Evolutionary conservation across 2,797 vertebrate species (phyloP).

Genomic region (Meda fulgida): DNA sequence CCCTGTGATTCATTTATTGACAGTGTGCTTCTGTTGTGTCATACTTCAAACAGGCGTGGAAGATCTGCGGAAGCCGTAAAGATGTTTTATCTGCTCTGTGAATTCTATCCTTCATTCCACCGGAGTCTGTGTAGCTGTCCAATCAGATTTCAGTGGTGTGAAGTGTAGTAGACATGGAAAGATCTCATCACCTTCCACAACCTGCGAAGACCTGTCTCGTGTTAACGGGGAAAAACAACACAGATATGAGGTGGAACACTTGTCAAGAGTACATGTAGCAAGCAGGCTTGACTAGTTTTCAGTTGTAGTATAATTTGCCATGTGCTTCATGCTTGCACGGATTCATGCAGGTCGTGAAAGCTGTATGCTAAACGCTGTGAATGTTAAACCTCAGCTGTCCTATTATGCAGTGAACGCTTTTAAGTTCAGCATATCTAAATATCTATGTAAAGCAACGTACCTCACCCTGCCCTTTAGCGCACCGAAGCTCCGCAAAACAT

Average conservation of each 20-base stretch:
- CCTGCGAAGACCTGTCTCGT: neutral
- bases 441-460: conserved; percentile 44
- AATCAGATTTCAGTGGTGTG: conserved; percentile 99
- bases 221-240: neutral
- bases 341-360: conserved; percentile 15
- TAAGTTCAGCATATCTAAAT: conserved; percentile 37
- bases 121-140: conserved; percentile 95
- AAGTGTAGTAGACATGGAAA: conserved; percentile 95
- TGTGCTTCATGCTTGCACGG: neutral
- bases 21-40: conserved; percentile 11
- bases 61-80: neutral
- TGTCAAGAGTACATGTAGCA: neutral
- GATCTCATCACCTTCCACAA: conserved; percentile 44
- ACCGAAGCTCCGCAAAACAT: neutral
- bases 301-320: conserved; percentile 7
- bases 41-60: neutral
- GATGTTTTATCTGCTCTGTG: conserved; percentile 74
- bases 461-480: conserved; percentile 34
- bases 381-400: conserved; percentile 7
- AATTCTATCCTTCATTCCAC: conserved; percentile 99
- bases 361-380: conserved; percentile 32
- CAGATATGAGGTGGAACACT: neutral
- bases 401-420: conserved; percentile 3
- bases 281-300: conserved; percentile 11
- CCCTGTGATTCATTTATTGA: neutral